These are phyloP conservation scores for Indicator maculatus DNA, from an alignment of 2,113 vertebrate species.

Conservation along the genomic window DNA sequence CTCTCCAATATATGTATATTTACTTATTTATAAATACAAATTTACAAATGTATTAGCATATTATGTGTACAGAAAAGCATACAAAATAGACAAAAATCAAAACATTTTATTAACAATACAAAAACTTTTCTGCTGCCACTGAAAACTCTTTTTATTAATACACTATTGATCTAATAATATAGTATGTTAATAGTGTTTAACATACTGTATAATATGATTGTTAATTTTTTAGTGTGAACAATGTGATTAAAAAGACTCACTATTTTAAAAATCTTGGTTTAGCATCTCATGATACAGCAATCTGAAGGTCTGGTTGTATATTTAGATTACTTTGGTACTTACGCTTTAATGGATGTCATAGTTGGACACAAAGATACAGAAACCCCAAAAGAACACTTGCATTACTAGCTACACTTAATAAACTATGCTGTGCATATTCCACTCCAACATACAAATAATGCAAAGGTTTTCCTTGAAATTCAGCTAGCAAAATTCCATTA, in stretches of 20 bases:
- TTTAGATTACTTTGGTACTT: background rate
- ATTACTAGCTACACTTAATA: background rate
- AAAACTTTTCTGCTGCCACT: background rate
- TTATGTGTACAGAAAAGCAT: background rate
- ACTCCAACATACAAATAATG: background rate
- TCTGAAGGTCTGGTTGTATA: background rate
- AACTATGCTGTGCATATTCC: background rate
- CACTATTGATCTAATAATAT: background rate
- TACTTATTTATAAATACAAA: background rate
- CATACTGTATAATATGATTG: background rate
- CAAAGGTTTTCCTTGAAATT: background rate
- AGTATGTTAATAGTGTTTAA: background rate
- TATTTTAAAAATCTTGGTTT: background rate
- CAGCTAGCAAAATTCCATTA: background rate
- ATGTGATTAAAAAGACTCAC: background rate
- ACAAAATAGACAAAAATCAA: background rate
- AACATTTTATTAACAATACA: background rate
- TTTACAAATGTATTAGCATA: background rate
- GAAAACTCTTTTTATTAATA: background rate
- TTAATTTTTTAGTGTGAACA: background rate
- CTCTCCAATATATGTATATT: too few relatives aligned
- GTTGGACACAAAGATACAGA: background rate
- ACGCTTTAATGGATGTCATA: background rate
- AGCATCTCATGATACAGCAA: background rate
- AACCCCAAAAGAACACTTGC: background rate